Percentiles rank a stretch among this genome's conserved stretches.
phyloP scores from a whole-genome alignment of 2,113 vertebrate genomes.

The Glareola pratincola region DNA sequence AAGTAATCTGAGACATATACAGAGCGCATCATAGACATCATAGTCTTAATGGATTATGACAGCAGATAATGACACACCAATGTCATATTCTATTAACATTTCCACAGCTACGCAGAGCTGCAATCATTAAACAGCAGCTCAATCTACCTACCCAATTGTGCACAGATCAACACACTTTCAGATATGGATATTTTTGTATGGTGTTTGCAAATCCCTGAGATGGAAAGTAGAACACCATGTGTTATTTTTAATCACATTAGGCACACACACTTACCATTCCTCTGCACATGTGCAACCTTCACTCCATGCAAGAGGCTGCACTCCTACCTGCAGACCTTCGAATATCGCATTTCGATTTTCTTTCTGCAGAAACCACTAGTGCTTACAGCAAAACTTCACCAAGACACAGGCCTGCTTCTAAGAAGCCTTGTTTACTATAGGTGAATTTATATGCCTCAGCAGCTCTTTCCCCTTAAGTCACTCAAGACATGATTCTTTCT shows the following conservation, averaged over 20 bases:
- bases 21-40: background rate
- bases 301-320: background rate
- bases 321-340: background rate
- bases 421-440: background rate
- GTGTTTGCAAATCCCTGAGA: background rate
- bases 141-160: background rate
- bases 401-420: background rate
- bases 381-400: background rate
- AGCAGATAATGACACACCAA: background rate
- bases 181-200: fast-evolving
- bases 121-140: background rate
- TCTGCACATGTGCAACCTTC: background rate
- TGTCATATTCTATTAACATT: background rate
- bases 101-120: background rate
- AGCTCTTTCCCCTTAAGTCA: background rate
- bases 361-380: background rate
- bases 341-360: background rate
- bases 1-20: background rate
- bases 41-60: background rate
- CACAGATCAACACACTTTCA: background rate
- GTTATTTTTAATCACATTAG: background rate
- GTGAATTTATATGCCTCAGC: background rate
- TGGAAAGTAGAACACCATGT: background rate
- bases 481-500: background rate
- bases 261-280: no score